Conservation (phyloP, 2,113 vertebrate species). For the Scalopus aquaticus region DNA sequence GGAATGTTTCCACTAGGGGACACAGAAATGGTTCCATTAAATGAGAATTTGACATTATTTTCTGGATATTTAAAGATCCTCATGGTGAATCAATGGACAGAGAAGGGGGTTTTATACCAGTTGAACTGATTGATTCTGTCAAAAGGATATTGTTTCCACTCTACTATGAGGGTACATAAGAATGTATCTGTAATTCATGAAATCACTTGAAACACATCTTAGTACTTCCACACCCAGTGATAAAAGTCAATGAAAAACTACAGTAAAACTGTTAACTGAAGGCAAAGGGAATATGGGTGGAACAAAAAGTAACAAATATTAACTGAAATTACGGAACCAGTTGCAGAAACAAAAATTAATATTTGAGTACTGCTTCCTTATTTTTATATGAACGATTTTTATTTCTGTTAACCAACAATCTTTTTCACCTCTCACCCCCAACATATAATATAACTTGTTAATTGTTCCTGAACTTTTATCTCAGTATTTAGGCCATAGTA, state of each 20-base stretch:
- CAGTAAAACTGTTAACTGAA: not conserved
- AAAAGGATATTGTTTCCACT: not conserved
- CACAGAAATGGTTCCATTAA: not conserved
- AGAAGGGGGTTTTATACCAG: not conserved
- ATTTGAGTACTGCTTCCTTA: not conserved
- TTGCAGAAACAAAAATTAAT: not conserved
- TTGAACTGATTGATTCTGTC: not conserved
- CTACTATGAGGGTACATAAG: not conserved
- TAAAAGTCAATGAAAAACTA: conserved; percentile 8
- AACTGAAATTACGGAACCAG: not conserved
- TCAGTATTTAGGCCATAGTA: not conserved
- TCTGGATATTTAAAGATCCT: not conserved
- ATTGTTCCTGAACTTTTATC: not conserved
- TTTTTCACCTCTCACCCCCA: not conserved
- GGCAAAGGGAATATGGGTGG: not conserved
- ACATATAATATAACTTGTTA: not conserved
- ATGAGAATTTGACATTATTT: not conserved
- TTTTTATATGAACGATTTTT: not conserved
- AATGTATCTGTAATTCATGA: not conserved
- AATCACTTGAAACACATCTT: not conserved
- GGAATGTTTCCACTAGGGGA: not conserved
- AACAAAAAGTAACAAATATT: not conserved
- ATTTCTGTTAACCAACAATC: not conserved
- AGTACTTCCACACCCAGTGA: not conserved
- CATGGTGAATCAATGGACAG: not conserved